phyloP scores from a whole-genome alignment of 2,888 invertebrate species.

The Anodontia alba region DNA sequence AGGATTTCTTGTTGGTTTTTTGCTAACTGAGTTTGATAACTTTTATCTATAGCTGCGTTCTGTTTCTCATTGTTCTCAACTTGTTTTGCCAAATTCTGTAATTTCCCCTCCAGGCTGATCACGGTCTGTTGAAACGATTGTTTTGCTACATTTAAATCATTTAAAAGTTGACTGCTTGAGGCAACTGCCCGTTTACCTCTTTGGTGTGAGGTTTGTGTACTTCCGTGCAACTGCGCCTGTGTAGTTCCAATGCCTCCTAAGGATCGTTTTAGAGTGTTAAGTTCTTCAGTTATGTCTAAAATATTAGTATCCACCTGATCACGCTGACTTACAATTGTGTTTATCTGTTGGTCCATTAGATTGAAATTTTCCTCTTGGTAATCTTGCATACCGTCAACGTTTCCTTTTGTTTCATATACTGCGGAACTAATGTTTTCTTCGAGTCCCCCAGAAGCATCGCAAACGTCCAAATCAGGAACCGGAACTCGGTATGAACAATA shows the following conservation, averaged over 20 bases:
- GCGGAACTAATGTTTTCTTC: constrained; percentile 47
- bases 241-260: constrained; percentile 4
- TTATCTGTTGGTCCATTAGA: constrained; percentile 46
- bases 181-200: not conserved
- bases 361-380: constrained; percentile 39
- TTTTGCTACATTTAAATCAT: constrained; percentile 38
- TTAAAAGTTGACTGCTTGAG: constrained; percentile 10
- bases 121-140: constrained; percentile 39
- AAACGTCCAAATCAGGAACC: constrained; percentile 32
- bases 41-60: constrained; percentile 21
- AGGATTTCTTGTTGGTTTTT: constrained; percentile 36
- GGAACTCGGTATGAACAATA: constrained; percentile 42
- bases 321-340: constrained; percentile 12
- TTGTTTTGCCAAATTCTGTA: constrained; percentile 32
- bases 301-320: constrained; percentile 25
- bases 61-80: constrained; percentile 19
- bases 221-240: not conserved
- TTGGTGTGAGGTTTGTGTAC: not conserved
- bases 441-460: constrained; percentile 53
- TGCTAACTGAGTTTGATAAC: constrained; percentile 28
- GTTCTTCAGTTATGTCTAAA: constrained; percentile 43
- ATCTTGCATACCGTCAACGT: constrained; percentile 34
- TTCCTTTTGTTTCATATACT: constrained; percentile 49
- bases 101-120: constrained; percentile 19
- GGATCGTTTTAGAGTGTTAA: constrained; percentile 28